Evolutionary conservation across 2,888 invertebrate genomes (phyloP).

Genomic region (Lycaena phlaeas): DNA sequence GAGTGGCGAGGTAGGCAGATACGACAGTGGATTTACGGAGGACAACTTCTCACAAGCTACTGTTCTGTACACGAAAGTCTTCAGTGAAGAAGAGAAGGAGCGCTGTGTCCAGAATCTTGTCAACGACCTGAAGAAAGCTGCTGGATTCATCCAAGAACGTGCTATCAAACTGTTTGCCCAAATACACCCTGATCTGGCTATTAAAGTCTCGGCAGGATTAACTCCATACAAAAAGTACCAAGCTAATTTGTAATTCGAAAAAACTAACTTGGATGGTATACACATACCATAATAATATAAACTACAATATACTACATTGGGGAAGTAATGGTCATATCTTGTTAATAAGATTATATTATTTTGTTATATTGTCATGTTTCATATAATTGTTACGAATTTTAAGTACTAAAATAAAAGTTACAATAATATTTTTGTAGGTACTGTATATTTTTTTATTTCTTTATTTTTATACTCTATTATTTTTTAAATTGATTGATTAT

Average conservation of each 20-base stretch:
- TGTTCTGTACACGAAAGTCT: constrained; percentile 84
- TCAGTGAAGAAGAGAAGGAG: constrained; percentile 80
- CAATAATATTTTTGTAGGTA: too few relatives aligned
- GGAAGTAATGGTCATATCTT: not conserved
- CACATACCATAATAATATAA: not conserved
- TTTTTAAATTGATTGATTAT: too few relatives aligned
- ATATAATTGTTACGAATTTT: too few relatives aligned
- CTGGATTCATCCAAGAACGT: constrained; percentile 89
- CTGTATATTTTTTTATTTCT: too few relatives aligned
- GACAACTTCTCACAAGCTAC: constrained; percentile 93
- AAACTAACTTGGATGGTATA: constrained; percentile 28
- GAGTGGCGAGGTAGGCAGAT: constrained; percentile 85
- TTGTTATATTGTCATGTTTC: not conserved
- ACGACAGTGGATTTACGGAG: constrained; percentile 83
- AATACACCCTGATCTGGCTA: constrained; percentile 86
- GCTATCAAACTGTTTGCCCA: constrained; percentile 87
- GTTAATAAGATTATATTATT: not conserved
- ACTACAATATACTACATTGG: constrained; percentile 8
- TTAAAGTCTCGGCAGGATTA: constrained; percentile 77
- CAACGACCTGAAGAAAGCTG: constrained; percentile 82
- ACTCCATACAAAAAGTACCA: constrained; percentile 71
- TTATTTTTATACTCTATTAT: too few relatives aligned
- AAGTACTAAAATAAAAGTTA: too few relatives aligned
- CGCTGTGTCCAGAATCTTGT: constrained; percentile 87
- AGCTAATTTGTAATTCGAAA: constrained; percentile 66